Conservation (phyloP, 2,888 invertebrate genomes). For the Augochlorella aurata region DNA sequence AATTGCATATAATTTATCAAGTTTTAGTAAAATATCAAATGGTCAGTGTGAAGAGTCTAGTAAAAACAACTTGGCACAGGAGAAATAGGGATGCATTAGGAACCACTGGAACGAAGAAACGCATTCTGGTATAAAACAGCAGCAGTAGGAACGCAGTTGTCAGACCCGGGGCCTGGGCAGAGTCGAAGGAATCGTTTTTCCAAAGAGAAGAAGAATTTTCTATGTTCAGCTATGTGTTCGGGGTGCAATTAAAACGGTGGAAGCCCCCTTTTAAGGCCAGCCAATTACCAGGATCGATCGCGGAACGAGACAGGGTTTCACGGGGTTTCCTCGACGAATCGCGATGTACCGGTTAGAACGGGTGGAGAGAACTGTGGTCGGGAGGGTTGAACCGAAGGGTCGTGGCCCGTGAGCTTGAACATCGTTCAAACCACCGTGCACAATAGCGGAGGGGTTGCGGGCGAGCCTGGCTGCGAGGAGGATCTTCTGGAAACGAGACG, state of each 20-base stretch:
- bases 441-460: constrained; percentile 51
- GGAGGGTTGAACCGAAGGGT: constrained; percentile 69
- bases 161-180: not conserved
- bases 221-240: not conserved
- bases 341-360: constrained; percentile 50
- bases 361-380: constrained; percentile 66
- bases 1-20: too few species aligned
- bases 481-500: constrained; percentile 38
- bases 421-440: constrained; percentile 70
- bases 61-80: too few species aligned
- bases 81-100: too few species aligned
- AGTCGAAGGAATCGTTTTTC: not conserved
- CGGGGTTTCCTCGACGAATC: constrained; percentile 43
- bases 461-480: constrained; percentile 43
- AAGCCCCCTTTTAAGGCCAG: constrained; percentile 42
- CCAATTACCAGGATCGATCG: constrained; percentile 57
- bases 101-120: too few species aligned
- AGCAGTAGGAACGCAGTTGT: too few species aligned
- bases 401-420: constrained; percentile 65
- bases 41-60: too few species aligned
- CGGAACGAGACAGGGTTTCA: constrained; percentile 38
- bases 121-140: too few species aligned
- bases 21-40: too few species aligned
- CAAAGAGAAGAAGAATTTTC: not conserved
- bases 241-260: constrained; percentile 34